These are phyloP conservation scores for Steinernema khuongi DNA, from an alignment of 1,140 invertebrate species.

Conservation along the genomic window DNA sequence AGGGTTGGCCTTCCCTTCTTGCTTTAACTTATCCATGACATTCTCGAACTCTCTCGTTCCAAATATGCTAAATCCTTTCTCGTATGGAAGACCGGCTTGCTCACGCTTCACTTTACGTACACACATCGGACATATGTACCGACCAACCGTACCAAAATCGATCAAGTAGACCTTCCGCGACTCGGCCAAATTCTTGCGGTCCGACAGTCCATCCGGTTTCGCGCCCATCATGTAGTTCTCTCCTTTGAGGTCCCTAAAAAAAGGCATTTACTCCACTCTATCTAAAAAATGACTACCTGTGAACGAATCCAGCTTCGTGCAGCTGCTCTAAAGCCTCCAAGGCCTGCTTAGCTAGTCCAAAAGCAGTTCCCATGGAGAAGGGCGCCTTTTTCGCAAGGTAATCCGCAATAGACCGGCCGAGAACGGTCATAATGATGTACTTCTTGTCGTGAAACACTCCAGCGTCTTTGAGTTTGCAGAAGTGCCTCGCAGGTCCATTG, in stretches of 20 bases:
- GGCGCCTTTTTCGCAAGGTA: neutral
- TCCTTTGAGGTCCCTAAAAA: neutral
- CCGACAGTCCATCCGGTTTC: neutral
- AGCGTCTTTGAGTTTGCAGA: neutral
- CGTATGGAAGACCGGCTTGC: neutral
- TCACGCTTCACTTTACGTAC: neutral
- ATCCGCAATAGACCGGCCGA: neutral
- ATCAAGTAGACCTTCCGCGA: neutral
- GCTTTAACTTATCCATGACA: neutral
- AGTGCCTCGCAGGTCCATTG: neutral
- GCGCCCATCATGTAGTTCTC: neutral
- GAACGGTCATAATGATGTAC: slow-evolving; percentile 1
- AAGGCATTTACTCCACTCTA: no score
- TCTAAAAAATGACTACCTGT: neutral
- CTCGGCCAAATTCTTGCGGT: neutral
- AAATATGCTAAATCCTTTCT: neutral
- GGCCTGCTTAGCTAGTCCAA: neutral
- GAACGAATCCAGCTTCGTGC: neutral
- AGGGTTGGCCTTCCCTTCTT: neutral
- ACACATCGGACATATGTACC: neutral
- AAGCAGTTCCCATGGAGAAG: neutral
- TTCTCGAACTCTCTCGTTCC: neutral
- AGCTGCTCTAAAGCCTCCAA: neutral
- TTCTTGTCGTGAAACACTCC: neutral
- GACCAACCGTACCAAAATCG: neutral